Conservation (phyloP, 1,140 invertebrate genomes). For the Caenorhabditis inopinata region DNA sequence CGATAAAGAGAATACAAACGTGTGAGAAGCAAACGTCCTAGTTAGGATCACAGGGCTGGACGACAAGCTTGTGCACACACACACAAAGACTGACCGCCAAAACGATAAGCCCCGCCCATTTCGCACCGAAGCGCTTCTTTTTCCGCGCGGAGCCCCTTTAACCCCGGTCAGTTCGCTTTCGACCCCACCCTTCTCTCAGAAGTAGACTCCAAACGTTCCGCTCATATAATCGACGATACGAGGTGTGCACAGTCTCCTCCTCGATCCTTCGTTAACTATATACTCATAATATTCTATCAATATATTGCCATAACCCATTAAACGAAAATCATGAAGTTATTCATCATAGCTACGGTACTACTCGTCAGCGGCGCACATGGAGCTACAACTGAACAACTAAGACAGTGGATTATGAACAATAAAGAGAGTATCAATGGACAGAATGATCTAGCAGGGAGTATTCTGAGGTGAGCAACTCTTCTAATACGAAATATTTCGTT, state of each 20-base stretch:
- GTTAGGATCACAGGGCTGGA: not conserved
- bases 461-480: slow-evolving; percentile 52
- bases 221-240: not conserved
- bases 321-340: not conserved
- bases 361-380: not conserved
- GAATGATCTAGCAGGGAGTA: slow-evolving; percentile 53
- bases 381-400: slow-evolving; percentile 58
- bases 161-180: not conserved
- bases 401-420: slow-evolving; percentile 59
- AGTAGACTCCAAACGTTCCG: not conserved
- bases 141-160: not conserved
- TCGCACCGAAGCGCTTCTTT: not conserved
- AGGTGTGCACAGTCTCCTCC: not conserved
- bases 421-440: slow-evolving; percentile 51
- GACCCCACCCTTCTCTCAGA: not conserved
- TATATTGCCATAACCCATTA: no score
- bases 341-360: not conserved
- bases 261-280: no score
- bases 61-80: slow-evolving; percentile 32
- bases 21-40: not conserved
- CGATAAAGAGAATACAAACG: not conserved
- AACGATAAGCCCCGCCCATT: not conserved
- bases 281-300: no score
- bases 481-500: no score
- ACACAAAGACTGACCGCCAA: not conserved